phyloP scores from a whole-genome alignment of 2,797 vertebrate genomes.

The Synaphobranchus kaupii region DNA sequence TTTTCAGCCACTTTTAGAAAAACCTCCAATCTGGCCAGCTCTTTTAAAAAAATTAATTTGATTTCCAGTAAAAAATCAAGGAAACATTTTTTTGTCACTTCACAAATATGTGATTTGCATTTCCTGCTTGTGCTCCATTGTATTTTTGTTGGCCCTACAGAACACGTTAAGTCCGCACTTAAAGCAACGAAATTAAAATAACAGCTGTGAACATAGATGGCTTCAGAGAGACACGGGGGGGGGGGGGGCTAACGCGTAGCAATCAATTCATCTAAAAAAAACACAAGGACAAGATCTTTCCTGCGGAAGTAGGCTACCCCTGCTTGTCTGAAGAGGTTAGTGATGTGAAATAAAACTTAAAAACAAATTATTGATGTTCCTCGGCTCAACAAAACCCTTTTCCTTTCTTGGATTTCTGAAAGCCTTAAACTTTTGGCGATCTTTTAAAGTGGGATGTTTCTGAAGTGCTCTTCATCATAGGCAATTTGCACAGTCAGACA shows the following conservation, averaged over 20 bases:
- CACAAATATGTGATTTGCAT: background rate
- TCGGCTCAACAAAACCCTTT: conserved; percentile 23
- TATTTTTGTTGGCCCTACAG: background rate
- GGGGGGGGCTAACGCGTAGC: background rate
- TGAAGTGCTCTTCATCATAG: conserved; percentile 9
- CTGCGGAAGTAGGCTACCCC: conserved; percentile 17
- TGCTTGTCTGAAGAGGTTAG: conserved; percentile 21
- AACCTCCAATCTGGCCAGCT: background rate
- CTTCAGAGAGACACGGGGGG: background rate
- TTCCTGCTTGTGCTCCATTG: background rate
- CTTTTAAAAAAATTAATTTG: background rate
- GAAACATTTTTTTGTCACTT: background rate
- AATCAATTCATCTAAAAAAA: background rate
- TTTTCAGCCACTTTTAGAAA: background rate
- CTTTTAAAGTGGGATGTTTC: conserved; percentile 23
- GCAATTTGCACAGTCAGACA: conserved; percentile 31
- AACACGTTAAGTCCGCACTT: background rate
- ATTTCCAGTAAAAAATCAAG: background rate
- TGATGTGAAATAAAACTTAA: conserved; percentile 28
- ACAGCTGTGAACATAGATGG: background rate
- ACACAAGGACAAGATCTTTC: conserved; percentile 18
- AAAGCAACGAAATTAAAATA: background rate
- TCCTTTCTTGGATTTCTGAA: conserved; percentile 25
- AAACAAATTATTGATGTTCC: conserved; percentile 40
- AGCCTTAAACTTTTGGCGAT: conserved; percentile 21